phyloP scores from a whole-genome alignment of 2,888 invertebrate genomes.

The Drosophila macrospina region DNA sequence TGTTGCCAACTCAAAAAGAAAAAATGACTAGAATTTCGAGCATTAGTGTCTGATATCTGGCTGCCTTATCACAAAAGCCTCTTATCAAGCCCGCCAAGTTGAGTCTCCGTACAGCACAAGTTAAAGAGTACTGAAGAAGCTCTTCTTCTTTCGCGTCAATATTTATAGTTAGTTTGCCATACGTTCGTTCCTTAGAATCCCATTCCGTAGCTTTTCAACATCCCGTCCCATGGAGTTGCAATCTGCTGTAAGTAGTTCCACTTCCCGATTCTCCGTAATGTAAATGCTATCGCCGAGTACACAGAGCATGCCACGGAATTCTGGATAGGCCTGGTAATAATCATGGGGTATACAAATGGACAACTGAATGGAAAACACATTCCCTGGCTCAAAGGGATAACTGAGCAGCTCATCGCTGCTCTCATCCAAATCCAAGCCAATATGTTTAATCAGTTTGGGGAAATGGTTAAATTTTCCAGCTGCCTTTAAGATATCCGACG shows the following conservation, averaged over 20 bases:
- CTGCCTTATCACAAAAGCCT: slow-evolving; percentile 26
- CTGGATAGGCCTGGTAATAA: slow-evolving; percentile 49
- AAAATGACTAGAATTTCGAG: not conserved
- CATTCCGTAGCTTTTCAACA: slow-evolving; percentile 33
- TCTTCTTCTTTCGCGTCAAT: not conserved
- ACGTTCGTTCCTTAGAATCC: not conserved
- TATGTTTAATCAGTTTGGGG: slow-evolving; percentile 38
- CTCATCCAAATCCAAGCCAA: slow-evolving; percentile 36
- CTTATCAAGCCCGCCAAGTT: slow-evolving; percentile 21
- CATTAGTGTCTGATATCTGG: slow-evolving; percentile 3
- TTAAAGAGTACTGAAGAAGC: not conserved
- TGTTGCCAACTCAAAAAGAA: not conserved
- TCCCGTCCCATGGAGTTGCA: slow-evolving; percentile 32
- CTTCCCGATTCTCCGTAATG: slow-evolving; percentile 23
- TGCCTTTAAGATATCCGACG: slow-evolving; percentile 7
- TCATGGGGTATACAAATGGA: slow-evolving; percentile 48
- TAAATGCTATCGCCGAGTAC: slow-evolving; percentile 43
- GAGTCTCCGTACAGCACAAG: not conserved
- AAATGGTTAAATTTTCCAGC: slow-evolving; percentile 32
- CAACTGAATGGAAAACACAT: slow-evolving; percentile 50
- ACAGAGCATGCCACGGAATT: slow-evolving; percentile 55
- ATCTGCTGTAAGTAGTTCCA: slow-evolving; percentile 42
- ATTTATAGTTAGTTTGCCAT: not conserved
- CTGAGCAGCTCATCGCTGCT: slow-evolving; percentile 15
- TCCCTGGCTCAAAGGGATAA: slow-evolving; percentile 38